These are phyloP conservation scores for Scaptomyza parva DNA, from an alignment of 2,888 invertebrate genomes.

Conservation along the genomic window DNA sequence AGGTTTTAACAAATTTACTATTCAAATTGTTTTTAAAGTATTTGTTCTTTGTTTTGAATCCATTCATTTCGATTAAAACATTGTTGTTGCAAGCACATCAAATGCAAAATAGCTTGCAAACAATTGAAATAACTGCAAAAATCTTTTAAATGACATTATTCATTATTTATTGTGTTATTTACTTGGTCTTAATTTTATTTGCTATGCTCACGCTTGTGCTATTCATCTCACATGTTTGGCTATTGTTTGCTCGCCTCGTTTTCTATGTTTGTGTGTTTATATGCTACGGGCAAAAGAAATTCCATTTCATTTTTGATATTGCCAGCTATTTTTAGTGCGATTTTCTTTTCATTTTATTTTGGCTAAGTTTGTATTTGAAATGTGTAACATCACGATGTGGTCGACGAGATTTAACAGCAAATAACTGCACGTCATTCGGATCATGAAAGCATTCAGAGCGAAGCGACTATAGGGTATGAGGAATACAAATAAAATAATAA, in stretches of 20 bases:
- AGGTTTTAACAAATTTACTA: no score
- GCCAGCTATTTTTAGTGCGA: constrained; percentile 63
- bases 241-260: constrained; percentile 29
- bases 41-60: neutral
- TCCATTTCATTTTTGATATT: constrained; percentile 55
- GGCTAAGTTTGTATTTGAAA: constrained; percentile 36
- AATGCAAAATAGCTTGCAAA: constrained; percentile 17
- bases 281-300: constrained; percentile 24
- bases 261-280: constrained; percentile 6
- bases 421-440: constrained; percentile 65
- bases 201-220: constrained; percentile 18
- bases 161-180: constrained; percentile 3
- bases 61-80: constrained; percentile 9
- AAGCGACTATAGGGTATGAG: constrained; percentile 18
- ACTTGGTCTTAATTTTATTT: neutral
- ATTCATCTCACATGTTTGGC: constrained; percentile 21
- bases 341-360: constrained; percentile 21
- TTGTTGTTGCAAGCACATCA: constrained; percentile 17
- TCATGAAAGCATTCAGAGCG: constrained; percentile 49
- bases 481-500: constrained; percentile 5
- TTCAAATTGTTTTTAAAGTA: no score
- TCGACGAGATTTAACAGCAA: constrained; percentile 53
- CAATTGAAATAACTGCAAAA: constrained; percentile 42
- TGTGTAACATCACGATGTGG: constrained; percentile 59
- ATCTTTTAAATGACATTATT: constrained; percentile 6